Evolutionary conservation across 1,140 invertebrate species (phyloP).

Genomic region (Euura lappo): DNA sequence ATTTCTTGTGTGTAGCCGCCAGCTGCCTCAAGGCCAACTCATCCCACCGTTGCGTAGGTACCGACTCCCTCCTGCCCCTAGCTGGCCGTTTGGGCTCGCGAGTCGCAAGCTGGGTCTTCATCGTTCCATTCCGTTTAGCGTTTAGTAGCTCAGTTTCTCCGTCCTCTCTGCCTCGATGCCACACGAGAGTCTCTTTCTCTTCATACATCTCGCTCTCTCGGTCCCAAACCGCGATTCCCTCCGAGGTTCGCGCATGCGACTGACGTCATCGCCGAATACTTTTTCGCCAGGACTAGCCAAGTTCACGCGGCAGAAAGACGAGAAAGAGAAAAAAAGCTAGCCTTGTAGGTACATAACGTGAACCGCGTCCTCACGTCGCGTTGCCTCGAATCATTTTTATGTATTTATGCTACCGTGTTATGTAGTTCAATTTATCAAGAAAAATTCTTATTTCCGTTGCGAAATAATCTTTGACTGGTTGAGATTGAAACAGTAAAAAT

Average conservation of each 20-base stretch:
- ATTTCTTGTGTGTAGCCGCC: slow-evolving; percentile 32
- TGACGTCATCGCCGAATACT: neutral
- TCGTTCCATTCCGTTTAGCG: slow-evolving; percentile 12
- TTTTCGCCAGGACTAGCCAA: neutral
- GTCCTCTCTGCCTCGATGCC: slow-evolving; percentile 13
- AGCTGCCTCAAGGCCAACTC: slow-evolving; percentile 44
- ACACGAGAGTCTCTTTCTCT: slow-evolving; percentile 1
- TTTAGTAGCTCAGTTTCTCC: slow-evolving; percentile 11
- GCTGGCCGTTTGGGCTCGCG: neutral
- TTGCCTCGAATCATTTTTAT: no score
- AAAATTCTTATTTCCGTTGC: no score
- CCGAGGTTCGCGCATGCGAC: slow-evolving; percentile 14
- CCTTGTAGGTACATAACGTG: no score
- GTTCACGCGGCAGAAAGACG: neutral
- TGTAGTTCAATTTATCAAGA: no score
- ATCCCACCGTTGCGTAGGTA: slow-evolving; percentile 32
- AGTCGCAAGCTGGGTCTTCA: slow-evolving; percentile 8
- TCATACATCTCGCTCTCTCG: slow-evolving; percentile 15
- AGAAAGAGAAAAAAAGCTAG: no score
- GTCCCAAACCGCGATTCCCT: slow-evolving; percentile 28
- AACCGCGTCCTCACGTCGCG: no score
- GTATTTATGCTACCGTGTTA: no score
- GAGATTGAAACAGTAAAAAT: no score
- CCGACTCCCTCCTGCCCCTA: slow-evolving; percentile 21
- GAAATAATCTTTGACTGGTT: no score